A percentile compares a stretch with the other conserved stretches of the same genome.
phyloP scores from a whole-genome alignment of 1,140 invertebrate species.

The Drosophila truncata region DNA sequence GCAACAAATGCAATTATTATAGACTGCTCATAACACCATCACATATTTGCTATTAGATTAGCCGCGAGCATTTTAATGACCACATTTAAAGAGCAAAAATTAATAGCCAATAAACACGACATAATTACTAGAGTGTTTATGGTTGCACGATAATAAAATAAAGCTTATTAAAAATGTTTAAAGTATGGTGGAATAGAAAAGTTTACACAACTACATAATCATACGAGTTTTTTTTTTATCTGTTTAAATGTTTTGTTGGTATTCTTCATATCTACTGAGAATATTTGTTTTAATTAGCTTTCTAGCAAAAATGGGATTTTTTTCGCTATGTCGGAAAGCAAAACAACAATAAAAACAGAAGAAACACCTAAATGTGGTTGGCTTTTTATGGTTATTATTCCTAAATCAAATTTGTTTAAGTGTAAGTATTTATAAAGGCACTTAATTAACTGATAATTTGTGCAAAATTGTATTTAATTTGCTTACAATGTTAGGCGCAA shows the following conservation, averaged over 20 bases:
- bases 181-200: not conserved
- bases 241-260: no score
- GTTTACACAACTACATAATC: not conserved
- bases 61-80: slow-evolving; percentile 10
- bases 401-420: not conserved
- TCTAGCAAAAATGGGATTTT: no score
- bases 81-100: slow-evolving; percentile 15
- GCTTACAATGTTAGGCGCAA: not conserved
- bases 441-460: not conserved
- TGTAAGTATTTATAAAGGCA: not conserved
- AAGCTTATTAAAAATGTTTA: slow-evolving; percentile 20
- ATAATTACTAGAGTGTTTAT: slow-evolving; percentile 20
- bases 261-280: not conserved
- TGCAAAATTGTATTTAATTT: not conserved
- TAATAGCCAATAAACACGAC: slow-evolving; percentile 29
- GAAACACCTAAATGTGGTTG: not conserved
- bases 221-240: not conserved
- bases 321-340: no score
- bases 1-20: slow-evolving; percentile 34
- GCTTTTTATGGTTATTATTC: not conserved
- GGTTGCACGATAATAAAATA: slow-evolving; percentile 14
- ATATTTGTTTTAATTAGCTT: not conserved
- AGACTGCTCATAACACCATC: not conserved
- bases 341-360: not conserved
- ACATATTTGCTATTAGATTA: slow-evolving; percentile 10